phyloP scores from a whole-genome alignment of 2,797 vertebrate species.

The Oophaga sylvatica region DNA sequence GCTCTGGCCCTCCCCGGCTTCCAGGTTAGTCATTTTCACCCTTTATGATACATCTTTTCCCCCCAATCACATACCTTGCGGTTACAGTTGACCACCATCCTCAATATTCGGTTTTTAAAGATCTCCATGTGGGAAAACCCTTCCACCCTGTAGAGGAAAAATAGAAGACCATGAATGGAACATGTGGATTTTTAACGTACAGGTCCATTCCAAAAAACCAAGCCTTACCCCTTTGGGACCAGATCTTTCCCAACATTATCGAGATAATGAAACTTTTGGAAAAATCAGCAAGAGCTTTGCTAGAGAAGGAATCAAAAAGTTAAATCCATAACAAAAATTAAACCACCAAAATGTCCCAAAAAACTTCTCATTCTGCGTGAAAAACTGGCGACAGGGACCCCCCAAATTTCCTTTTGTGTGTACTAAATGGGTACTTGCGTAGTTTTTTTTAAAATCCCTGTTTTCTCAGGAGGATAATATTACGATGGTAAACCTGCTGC shows the following conservation, averaged over 20 bases:
- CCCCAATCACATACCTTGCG: slow-evolving; percentile 82
- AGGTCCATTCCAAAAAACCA: not conserved
- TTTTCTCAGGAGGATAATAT: too few species aligned
- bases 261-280: slow-evolving; percentile 90
- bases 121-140: slow-evolving; percentile 93
- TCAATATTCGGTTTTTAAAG: slow-evolving; percentile 88
- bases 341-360: not conserved
- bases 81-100: slow-evolving; percentile 91
- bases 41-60: not conserved
- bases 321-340: not conserved
- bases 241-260: slow-evolving; percentile 93
- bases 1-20: not conserved
- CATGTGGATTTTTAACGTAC: too few species aligned
- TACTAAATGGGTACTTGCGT: too few species aligned
- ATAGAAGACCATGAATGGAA: not conserved
- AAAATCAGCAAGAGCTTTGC: slow-evolving; percentile 91
- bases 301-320: slow-evolving; percentile 65
- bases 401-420: too few species aligned
- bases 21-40: not conserved
- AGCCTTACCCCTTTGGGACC: slow-evolving; percentile 87
- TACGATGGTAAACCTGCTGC: too few species aligned
- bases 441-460: too few species aligned
- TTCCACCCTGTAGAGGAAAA: slow-evolving; percentile 77
- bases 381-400: too few species aligned
- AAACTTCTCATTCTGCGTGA: not conserved